Evolutionary conservation across 2,888 invertebrate species (phyloP), one percentile per base, ranked within the genome.

Genomic region (Pristionchus mayeri): DNA sequence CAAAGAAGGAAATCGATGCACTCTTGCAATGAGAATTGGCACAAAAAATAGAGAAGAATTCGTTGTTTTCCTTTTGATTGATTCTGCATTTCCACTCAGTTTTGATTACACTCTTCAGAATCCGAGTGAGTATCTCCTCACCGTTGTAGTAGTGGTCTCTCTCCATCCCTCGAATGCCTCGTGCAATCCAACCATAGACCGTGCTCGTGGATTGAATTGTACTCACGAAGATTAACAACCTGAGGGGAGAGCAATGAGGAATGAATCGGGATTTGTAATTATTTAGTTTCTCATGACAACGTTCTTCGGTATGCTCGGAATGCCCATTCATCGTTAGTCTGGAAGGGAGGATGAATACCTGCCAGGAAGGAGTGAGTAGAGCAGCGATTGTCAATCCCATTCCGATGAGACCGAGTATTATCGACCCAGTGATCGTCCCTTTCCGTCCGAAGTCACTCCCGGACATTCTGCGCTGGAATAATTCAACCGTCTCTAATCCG

Each of bases 171-270:
- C 52, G 88, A 88, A 84, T 92, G 92, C 24, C 92, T 85, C 9
- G 91, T 92, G 84, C 92, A 92, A 86, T 92, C 92, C 79, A 92
- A 84, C 92, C 92, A 92, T 9, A 92, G 85, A 18, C 92, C 92
- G 85, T 92, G 92, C 85, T 92, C 92, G 81, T 92, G 92, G 37
- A 92, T 91, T 1, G 91, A 91, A 84, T 90, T 91, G 86, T 92
- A 92, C 82, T 92, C 92, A 83, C 91, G 88, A 9, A 92, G 86
- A 85, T 92, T 92, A 16, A 92, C 92, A 18, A 92, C 89, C 87
- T 81, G 24, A 18, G 13, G 44, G 13, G 44, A 44, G 44, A 44
- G 13, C 7, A 44, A 44, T 44, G 7, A 71, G 6, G 34, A n/a
- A 37, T 71, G 21, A 34, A n/a, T 7, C 67, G n/a, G n/a, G n/a